phyloP scores from a whole-genome alignment of 1,140 invertebrate genomes.

The Frieseomelitta varia region DNA sequence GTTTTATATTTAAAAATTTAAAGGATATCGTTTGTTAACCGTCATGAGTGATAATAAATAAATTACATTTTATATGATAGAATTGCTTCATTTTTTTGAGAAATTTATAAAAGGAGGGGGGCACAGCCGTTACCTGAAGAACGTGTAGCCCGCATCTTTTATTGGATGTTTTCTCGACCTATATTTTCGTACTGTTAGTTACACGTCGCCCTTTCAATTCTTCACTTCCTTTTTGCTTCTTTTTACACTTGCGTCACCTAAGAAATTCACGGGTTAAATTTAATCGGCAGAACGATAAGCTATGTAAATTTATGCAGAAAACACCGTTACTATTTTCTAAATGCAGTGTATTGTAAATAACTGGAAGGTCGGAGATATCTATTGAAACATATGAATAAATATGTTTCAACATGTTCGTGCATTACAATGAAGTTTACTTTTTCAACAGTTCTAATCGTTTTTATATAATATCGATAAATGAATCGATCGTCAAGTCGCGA shows the following conservation, averaged over 20 bases:
- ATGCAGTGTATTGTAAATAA: neutral
- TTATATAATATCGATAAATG: neutral
- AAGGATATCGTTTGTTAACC: neutral
- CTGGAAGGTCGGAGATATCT: neutral
- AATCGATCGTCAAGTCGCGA: neutral
- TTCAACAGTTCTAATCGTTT: neutral
- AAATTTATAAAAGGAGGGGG: conserved; percentile 3
- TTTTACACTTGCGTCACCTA: conserved; percentile 7
- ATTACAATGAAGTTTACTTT: neutral
- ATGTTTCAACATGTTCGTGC: neutral
- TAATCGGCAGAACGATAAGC: conserved; percentile 17
- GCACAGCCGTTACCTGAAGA: conserved; percentile 17
- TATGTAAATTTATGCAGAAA: conserved; percentile 22
- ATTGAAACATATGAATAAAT: neutral
- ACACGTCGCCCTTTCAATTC: conserved; percentile 24
- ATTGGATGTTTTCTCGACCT: conserved; percentile 23
- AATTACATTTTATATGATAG: neutral
- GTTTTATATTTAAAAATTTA: neutral
- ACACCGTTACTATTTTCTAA: neutral
- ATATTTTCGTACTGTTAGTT: conserved; percentile 36
- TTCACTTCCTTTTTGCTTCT: neutral
- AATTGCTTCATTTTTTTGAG: conserved; percentile 1
- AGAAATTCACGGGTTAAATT: conserved; percentile 6
- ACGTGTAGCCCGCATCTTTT: conserved; percentile 31
- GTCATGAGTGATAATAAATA: neutral